phyloP scores from a whole-genome alignment of 2,113 vertebrate genomes.

The Grallaria varia region DNA sequence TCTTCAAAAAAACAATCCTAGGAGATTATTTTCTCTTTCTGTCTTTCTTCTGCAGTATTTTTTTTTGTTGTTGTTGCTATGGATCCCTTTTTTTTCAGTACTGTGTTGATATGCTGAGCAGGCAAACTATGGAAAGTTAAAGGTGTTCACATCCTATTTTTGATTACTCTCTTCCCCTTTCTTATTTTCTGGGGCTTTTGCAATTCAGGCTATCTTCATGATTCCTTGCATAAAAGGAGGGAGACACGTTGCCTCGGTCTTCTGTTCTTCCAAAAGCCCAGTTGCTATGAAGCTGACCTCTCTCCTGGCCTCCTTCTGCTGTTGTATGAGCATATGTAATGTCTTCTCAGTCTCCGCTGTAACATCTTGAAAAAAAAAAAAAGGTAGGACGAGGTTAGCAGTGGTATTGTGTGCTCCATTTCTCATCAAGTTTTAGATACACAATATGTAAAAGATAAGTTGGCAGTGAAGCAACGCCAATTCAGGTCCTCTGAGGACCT shows the following conservation, averaged over 20 bases:
- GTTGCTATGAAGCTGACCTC: neutral
- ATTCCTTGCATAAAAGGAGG: neutral
- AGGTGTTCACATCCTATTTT: neutral
- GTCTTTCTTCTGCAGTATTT: neutral
- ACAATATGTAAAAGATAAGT: neutral
- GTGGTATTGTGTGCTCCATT: neutral
- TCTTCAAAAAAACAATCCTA: neutral
- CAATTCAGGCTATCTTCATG: neutral
- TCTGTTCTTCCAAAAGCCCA: conserved; percentile 18
- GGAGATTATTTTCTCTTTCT: neutral
- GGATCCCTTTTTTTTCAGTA: neutral
- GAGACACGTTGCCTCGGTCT: neutral
- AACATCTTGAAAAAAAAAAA: neutral
- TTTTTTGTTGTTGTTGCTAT: neutral
- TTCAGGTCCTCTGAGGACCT: neutral
- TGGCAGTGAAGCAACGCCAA: neutral
- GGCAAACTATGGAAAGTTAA: neutral
- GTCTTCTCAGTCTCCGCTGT: neutral
- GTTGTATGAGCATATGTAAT: neutral
- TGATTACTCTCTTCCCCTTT: neutral
- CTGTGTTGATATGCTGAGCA: neutral
- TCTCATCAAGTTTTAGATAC: neutral
- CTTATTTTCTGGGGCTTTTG: neutral
- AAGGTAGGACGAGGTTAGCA: neutral
- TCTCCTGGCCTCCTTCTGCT: neutral